Percentiles rank a stretch among this genome's conserved stretches.
Evolutionary conservation across 2,888 invertebrate species (phyloP).

Genomic region (Cancer borealis): DNA sequence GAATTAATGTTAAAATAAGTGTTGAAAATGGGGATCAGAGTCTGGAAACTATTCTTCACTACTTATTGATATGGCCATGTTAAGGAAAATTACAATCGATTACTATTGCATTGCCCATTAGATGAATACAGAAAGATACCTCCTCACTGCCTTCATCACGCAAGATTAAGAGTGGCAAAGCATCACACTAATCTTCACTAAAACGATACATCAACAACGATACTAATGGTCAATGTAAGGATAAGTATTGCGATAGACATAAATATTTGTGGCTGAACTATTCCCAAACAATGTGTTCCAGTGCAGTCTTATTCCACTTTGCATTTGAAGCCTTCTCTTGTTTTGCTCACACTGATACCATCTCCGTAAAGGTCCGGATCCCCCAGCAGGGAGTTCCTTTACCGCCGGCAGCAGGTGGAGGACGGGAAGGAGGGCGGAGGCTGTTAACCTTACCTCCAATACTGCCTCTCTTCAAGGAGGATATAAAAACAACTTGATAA

Average conservation of each 20-base stretch:
- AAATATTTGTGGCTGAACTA: background rate
- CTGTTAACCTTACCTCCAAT: conserved; percentile 5
- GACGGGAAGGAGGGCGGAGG: background rate
- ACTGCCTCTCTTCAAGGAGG: background rate
- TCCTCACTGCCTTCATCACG: background rate
- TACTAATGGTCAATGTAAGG: background rate
- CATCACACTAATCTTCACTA: background rate
- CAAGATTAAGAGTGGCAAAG: background rate
- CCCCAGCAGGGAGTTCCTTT: background rate
- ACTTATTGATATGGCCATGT: background rate
- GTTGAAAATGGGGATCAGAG: background rate
- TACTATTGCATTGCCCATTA: background rate
- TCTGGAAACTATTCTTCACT: background rate
- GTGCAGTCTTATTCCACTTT: conserved; percentile 15
- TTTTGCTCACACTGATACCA: background rate
- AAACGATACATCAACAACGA: background rate
- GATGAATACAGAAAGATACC: background rate
- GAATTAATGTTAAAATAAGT: background rate
- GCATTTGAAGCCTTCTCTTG: conserved; percentile 7
- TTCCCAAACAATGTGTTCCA: conserved; percentile 18
- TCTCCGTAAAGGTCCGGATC: conserved; percentile 6
- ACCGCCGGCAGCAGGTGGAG: background rate
- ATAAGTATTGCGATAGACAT: background rate
- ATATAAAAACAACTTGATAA: background rate
- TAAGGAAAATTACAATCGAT: background rate